Evolutionary conservation across 2,113 vertebrate genomes (phyloP).

Genomic region (Prionailurus bengalensis): DNA sequence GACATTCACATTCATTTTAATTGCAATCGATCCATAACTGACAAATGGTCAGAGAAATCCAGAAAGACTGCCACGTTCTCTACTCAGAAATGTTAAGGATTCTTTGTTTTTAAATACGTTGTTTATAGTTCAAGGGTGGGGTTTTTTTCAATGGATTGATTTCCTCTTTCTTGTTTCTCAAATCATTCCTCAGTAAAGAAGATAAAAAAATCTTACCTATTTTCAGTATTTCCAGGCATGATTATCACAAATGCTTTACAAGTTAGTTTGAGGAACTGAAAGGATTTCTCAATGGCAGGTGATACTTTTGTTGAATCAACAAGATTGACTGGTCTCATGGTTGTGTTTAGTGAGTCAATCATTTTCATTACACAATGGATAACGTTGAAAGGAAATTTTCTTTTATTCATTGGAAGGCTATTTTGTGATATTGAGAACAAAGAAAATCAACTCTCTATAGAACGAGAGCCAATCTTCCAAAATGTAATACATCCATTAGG

Average conservation of each 20-base stretch:
- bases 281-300: slow-evolving; percentile 25
- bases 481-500: slow-evolving; percentile 29
- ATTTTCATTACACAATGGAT: not conserved
- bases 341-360: slow-evolving; percentile 49
- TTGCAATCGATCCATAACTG: not conserved
- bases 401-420: slow-evolving; percentile 46
- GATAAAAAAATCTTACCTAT: slow-evolving; percentile 10
- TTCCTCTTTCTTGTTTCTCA: slow-evolving; percentile 30
- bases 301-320: slow-evolving; percentile 67
- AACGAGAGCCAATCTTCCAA: slow-evolving; percentile 56
- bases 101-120: slow-evolving; percentile 12
- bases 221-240: not conserved
- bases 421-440: slow-evolving; percentile 55
- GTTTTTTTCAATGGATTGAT: not conserved
- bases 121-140: not conserved
- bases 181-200: not conserved
- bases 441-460: slow-evolving; percentile 57
- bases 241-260: slow-evolving; percentile 46
- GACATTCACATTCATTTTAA: not conserved
- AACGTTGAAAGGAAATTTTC: not conserved
- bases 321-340: slow-evolving; percentile 44
- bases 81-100: not conserved
- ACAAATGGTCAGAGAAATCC: not conserved
- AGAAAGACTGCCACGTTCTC: not conserved
- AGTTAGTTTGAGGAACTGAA: slow-evolving; percentile 37